Conservation (phyloP, 2,113 vertebrate species). For the Sardina pilchardus region DNA sequence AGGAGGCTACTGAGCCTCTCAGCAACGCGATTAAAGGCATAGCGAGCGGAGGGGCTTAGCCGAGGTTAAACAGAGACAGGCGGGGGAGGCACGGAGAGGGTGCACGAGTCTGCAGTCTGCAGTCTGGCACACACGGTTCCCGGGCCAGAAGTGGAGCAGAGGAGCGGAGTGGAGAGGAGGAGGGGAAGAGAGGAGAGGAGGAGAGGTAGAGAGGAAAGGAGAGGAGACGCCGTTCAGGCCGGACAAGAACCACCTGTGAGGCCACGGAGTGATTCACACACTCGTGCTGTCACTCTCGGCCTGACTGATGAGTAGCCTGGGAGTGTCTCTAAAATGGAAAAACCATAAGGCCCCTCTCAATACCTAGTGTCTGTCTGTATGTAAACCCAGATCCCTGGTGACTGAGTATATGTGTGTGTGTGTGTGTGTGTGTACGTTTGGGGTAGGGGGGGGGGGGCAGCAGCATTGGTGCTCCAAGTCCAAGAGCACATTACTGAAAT, state of each 20-base stretch:
- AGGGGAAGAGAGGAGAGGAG: too few species aligned
- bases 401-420: too few species aligned
- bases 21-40: neutral
- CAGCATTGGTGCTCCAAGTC: neutral
- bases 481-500: neutral
- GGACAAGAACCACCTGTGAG: neutral
- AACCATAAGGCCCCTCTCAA: neutral
- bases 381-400: neutral
- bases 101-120: neutral
- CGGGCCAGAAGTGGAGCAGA: too few species aligned
- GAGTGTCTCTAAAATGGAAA: conserved; percentile 8
- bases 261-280: neutral
- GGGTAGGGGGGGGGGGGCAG: neutral
- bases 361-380: neutral
- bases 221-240: neutral
- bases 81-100: conserved; percentile 8
- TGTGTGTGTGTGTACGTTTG: too few species aligned
- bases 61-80: conserved; percentile 22
- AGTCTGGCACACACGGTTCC: too few species aligned
- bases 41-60: conserved; percentile 1
- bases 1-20: neutral
- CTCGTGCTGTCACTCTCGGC: neutral
- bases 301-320: neutral
- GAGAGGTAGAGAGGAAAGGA: too few species aligned
- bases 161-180: too few species aligned